phyloP scores from a whole-genome alignment of 2,888 invertebrate species.

The Parnassius orleans region DNA sequence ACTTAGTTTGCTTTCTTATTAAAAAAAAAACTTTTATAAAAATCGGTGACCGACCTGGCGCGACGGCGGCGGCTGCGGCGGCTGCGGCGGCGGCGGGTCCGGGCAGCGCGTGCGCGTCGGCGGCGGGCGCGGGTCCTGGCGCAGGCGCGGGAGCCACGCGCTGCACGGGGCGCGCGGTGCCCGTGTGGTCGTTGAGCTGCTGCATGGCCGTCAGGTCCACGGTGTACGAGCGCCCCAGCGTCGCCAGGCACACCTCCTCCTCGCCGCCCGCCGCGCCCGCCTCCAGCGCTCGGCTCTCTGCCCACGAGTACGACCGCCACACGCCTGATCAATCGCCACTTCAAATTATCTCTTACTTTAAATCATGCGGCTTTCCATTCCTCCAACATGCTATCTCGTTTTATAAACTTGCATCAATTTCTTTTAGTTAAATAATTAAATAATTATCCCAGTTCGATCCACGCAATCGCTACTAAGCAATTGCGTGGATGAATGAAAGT shows the following conservation, averaged over 20 bases:
- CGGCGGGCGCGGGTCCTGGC: slow-evolving; percentile 44
- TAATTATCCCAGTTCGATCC: too few species aligned
- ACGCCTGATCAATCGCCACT: slow-evolving; percentile 74
- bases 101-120: too few species aligned
- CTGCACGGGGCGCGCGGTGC: slow-evolving; percentile 95
- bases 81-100: slow-evolving; percentile 48
- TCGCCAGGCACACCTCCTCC: slow-evolving; percentile 96
- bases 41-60: slow-evolving; percentile 17
- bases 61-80: slow-evolving; percentile 27
- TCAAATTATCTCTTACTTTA: slow-evolving; percentile 6
- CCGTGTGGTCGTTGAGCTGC: slow-evolving; percentile 98
- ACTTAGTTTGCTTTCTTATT: too few species aligned
- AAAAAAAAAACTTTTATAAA: too few species aligned
- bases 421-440: too few species aligned
- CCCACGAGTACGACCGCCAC: slow-evolving; percentile 95
- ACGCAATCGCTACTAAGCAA: too few species aligned
- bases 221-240: slow-evolving; percentile 96
- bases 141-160: slow-evolving; percentile 83
- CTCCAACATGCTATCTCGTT: too few species aligned
- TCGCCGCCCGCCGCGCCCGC: slow-evolving; percentile 96
- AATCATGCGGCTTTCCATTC: background rate
- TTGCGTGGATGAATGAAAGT: too few species aligned
- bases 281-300: slow-evolving; percentile 97
- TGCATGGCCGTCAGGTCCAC: slow-evolving; percentile 98
- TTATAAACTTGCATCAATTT: too few species aligned